These are phyloP conservation scores for Lasioglossum baleicum DNA, from an alignment of 1,140 invertebrate genomes.

Conservation along the genomic window DNA sequence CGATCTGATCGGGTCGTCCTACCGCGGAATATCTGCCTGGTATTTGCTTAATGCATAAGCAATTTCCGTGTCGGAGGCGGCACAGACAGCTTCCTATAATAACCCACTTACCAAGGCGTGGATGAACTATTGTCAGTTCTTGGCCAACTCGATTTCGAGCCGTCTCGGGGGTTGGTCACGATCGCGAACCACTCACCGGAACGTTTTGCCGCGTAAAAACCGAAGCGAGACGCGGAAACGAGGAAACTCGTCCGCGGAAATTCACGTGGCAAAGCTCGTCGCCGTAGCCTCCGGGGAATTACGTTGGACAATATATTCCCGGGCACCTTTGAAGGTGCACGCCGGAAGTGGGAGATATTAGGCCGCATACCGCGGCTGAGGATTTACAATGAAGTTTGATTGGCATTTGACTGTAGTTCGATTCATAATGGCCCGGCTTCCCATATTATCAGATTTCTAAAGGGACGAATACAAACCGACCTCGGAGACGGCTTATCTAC, in stretches of 20 bases:
- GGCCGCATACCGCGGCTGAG: constrained; percentile 20
- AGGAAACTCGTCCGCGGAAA: not conserved
- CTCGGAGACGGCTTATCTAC: not conserved
- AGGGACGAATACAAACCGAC: not conserved
- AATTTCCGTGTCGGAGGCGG: constrained; percentile 74
- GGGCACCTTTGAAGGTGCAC: constrained; percentile 14
- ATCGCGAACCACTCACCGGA: constrained; percentile 11
- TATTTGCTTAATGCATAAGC: constrained; percentile 78
- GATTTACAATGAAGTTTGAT: constrained; percentile 49
- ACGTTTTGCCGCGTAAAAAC: constrained; percentile 2
- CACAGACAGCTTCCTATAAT: constrained; percentile 76
- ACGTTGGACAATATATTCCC: constrained; percentile 47
- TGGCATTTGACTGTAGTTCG: constrained; percentile 34
- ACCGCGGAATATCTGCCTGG: constrained; percentile 62
- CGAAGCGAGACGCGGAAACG: constrained; percentile 11
- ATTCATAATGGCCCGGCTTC: constrained; percentile 17
- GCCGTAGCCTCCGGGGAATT: not conserved
- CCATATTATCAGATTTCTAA: constrained; percentile 19
- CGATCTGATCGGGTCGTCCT: constrained; percentile 47
- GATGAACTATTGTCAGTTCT: constrained; percentile 63
- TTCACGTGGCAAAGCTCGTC: not conserved
- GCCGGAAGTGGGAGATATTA: constrained; percentile 54
- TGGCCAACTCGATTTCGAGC: constrained; percentile 36
- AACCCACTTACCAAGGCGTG: constrained; percentile 71
- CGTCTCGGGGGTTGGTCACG: not conserved